phyloP scores from a whole-genome alignment of 2,888 invertebrate genomes.

The Drosophila antonietae region DNA sequence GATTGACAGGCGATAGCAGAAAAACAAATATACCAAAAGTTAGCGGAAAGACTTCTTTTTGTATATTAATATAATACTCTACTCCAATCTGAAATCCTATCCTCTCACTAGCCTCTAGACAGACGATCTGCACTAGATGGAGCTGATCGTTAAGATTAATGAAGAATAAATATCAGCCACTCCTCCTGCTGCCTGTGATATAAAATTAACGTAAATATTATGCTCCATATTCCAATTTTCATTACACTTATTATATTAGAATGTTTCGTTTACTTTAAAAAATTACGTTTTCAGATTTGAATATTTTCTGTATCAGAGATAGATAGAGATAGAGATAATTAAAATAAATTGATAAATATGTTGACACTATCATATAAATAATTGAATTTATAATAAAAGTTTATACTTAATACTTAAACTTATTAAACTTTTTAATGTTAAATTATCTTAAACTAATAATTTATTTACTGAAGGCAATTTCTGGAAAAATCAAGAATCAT shows the following conservation, averaged over 20 bases:
- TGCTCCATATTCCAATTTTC: background rate
- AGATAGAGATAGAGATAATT: no score
- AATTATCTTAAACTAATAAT: no score
- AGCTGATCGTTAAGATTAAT: background rate
- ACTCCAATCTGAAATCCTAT: background rate
- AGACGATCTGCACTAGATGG: no score
- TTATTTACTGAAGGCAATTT: no score
- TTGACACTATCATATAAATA: background rate
- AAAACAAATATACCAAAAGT: background rate
- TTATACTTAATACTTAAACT: no score
- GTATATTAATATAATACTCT: no score
- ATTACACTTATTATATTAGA: background rate
- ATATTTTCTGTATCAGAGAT: no score
- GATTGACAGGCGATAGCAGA: slow-evolving; percentile 40
- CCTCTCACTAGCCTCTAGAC: no score
- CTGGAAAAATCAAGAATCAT: no score
- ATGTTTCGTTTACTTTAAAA: background rate
- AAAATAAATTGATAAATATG: no score
- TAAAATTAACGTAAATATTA: background rate
- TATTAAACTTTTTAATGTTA: no score
- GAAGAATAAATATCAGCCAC: background rate
- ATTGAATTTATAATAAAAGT: background rate
- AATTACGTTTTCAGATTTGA: no score
- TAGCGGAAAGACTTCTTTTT: background rate
- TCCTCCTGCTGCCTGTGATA: background rate